phyloP scores from a whole-genome alignment of 2,888 invertebrate species.

The Axea sp. region DNA sequence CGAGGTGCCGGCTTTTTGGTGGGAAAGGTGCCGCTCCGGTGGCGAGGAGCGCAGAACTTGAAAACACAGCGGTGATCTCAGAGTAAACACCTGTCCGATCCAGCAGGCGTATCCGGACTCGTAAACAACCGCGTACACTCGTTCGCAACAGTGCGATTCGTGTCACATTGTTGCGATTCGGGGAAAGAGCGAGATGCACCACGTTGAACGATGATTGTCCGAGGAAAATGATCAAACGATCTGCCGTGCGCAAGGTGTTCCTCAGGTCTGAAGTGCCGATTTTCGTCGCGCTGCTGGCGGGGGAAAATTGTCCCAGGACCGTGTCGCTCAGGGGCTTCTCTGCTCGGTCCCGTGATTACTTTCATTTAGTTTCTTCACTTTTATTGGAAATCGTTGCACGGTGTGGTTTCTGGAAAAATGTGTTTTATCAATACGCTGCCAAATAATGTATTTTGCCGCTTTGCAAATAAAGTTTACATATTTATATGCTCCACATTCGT shows the following conservation, averaged over 20 bases:
- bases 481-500: too few species aligned
- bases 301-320: slow-evolving; percentile 20
- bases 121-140: slow-evolving; percentile 16
- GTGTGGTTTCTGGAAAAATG: too few species aligned
- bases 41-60: too few species aligned
- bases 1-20: too few species aligned
- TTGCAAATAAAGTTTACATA: too few species aligned
- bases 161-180: slow-evolving; percentile 11
- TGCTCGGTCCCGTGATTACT: too few species aligned
- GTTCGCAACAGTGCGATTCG: slow-evolving; percentile 18
- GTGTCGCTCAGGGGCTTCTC: background rate
- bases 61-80: slow-evolving; percentile 5
- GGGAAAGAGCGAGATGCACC: background rate
- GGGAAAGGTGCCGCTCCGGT: too few species aligned
- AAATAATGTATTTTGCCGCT: too few species aligned
- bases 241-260: slow-evolving; percentile 13
- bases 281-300: slow-evolving; percentile 20
- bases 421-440: too few species aligned
- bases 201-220: background rate
- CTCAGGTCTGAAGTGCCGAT: slow-evolving; percentile 15
- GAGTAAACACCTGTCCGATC: slow-evolving; percentile 11
- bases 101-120: slow-evolving; percentile 9
- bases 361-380: too few species aligned
- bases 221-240: slow-evolving; percentile 1
- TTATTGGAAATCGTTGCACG: too few species aligned